Evolutionary conservation across 2,888 invertebrate species (phyloP), one percentile per base, ranked within the genome.

Genomic region (Zygothrica quintamaculata): DNA sequence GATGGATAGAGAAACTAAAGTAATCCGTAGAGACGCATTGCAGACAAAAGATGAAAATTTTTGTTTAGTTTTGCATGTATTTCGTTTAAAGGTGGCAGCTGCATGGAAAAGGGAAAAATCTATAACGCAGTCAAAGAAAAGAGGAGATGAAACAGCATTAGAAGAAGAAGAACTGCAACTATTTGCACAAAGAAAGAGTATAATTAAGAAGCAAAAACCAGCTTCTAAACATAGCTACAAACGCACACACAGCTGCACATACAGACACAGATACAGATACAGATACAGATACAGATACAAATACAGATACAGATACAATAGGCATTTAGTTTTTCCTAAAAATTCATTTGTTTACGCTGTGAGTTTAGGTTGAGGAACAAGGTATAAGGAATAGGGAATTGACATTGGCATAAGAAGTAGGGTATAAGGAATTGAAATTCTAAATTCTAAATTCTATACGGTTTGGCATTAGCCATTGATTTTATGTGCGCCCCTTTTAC

Each of bases 391-490:
- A 43, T 36, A 13, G 9, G n/a, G 13, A 34, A n/a, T n/a, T n/a
- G n/a, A n/a, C n/a, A n/a, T n/a, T n/a, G n/a, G n/a, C n/a, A n/a
- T n/a, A n/a, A n/a, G n/a, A n/a, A n/a, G n/a, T n/a, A n/a, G n/a
- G n/a, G n/a, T n/a, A n/a, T n/a, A 22, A 12, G 22, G 51, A 31
- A 31, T 25, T 15, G 18, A 9, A 34, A 13, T 34, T 34, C 36
- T 25, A 15, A 25, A 9, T 1, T 44, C 60, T 12, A 44, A 22
- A 34, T 61, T 43, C 42, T 22, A 16, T 64, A 26, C n/a, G 55
- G 15, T 26, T 46, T 53, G 52, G 74, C 74, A 81, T 71, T 86
- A 84, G 75, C 36, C 72, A 70, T 71, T 72, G 73, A 74, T 79
- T 75, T 86, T 86, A 71, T 72, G 37, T 65, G 69, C 73, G 73